phyloP scores from a whole-genome alignment of 37 sponge, comb jelly and placozoan genomes.

The Ianthella basta region DNA sequence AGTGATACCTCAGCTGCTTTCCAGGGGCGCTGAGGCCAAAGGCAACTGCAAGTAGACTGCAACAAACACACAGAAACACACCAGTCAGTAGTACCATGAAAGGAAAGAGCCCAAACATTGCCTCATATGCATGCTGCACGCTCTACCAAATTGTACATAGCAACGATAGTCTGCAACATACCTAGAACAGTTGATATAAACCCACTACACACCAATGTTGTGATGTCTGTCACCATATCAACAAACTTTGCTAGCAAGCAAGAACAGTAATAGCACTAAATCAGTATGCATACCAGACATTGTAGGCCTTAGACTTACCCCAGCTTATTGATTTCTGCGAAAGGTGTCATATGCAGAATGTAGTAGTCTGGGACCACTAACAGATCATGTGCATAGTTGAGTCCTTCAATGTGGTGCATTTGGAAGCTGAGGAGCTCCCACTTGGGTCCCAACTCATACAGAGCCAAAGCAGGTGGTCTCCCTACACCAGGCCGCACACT shows the following conservation, averaged over 20 bases:
- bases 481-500: constrained; percentile 59
- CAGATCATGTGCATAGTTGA: constrained; percentile 91
- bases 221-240: too few species aligned
- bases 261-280: background rate
- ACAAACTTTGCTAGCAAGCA: too few species aligned
- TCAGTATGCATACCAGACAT: background rate
- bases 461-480: constrained; percentile 54
- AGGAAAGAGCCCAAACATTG: too few species aligned
- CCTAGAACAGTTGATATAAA: too few species aligned
- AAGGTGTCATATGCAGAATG: constrained; percentile 90
- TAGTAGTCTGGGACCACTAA: constrained; percentile 85
- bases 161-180: background rate
- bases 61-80: constrained; percentile 1
- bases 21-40: constrained; percentile 63
- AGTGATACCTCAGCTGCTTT: constrained; percentile 44
- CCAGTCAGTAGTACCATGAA: background rate
- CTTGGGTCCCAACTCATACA: constrained; percentile 80
- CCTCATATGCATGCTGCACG: background rate
- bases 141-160: background rate
- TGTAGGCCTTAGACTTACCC: background rate
- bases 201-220: background rate
- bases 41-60: constrained; percentile 25
- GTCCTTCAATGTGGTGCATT: constrained; percentile 71
- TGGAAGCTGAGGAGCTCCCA: constrained; percentile 64
- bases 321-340: constrained; percentile 37